Evolutionary conservation across 2,888 invertebrate genomes (phyloP), one percentile per base, ranked within the genome.

Genomic region (Gastracanthus pulcherrimus): DNA sequence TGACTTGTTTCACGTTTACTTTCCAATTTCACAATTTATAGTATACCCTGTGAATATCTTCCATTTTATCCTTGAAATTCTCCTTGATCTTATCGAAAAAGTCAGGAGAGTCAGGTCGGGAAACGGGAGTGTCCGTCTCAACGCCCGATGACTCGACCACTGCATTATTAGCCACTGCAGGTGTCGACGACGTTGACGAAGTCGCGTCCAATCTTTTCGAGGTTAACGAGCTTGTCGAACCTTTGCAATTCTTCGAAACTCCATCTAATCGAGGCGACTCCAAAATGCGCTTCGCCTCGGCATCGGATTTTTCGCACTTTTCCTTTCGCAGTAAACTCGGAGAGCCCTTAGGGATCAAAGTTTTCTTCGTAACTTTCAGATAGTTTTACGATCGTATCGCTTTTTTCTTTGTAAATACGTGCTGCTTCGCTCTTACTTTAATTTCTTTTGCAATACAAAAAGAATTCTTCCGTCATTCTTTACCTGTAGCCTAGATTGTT

Each of bases 41-140:
- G n/a, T 38, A 72, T 94, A 95, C 95, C 94, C 94, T 93, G 84
- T 94, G 94, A 64, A 95, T 92, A 87, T 92, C 93, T 85, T 94
- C 94, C 62, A 94, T 92, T 83, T 93, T 92, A 83, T 93, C 93
- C 88, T 92, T 94, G 80, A 83, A 80, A 70, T 81, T 83, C 4
- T 19, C 82, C 75, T 83, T 84, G 62, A 84, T 77, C 60, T 62
- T 84, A 48, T 82, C 80, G 23, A 84, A 82, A 26, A 83, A 82
- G 66, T 83, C 82, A 13, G 76, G 78, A 7, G 60, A 72, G 4
- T 76, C 74, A 5, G 82, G 38, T 38, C 70, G 72, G 9, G 51
- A 67, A 0, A 19, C 19, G 5, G 66, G 60, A 67, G 19, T 72
- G 48, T 81, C 70, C 16, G 11, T 34, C 13, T 72, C 77, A 34